Percentiles rank a stretch among this genome's conserved stretches.
Evolutionary conservation across 1,140 invertebrate genomes (phyloP).

Genomic region (Diorhabda elongata): DNA sequence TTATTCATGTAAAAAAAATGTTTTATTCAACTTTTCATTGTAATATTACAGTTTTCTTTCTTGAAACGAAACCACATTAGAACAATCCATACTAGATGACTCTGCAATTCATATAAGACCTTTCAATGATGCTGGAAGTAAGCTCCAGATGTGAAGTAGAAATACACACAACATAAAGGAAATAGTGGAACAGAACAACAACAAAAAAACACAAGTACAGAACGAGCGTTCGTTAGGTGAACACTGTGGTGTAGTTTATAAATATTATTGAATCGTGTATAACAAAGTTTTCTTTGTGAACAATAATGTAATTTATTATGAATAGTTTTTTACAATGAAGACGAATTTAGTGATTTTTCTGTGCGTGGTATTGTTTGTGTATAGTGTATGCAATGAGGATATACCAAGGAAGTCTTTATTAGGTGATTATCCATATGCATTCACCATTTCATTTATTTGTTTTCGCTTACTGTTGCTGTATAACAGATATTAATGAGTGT

Average conservation of each 20-base stretch:
- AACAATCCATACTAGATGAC: no score
- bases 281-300: not conserved
- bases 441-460: not conserved
- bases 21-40: no score
- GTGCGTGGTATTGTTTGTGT: conserved; percentile 12
- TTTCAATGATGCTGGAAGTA: not conserved
- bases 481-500: not conserved
- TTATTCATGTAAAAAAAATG: no score
- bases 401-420: conserved; percentile 4
- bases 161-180: not conserved
- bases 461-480: not conserved
- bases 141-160: not conserved
- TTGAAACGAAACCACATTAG: no score
- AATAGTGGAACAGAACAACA: not conserved
- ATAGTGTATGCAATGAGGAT: conserved; percentile 17
- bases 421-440: conserved; percentile 9
- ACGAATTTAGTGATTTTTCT: conserved; percentile 11
- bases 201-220: not conserved
- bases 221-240: not conserved
- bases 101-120: no score
- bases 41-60: no score
- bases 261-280: not conserved
- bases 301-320: conserved; percentile 13
- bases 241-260: not conserved
- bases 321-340: conserved; percentile 9